Percentiles rank a stretch among this genome's conserved stretches.
These are phyloP conservation scores for Ctenosaura bakeri DNA, from an alignment of 2,797 vertebrate species.

Conservation along the genomic window DNA sequence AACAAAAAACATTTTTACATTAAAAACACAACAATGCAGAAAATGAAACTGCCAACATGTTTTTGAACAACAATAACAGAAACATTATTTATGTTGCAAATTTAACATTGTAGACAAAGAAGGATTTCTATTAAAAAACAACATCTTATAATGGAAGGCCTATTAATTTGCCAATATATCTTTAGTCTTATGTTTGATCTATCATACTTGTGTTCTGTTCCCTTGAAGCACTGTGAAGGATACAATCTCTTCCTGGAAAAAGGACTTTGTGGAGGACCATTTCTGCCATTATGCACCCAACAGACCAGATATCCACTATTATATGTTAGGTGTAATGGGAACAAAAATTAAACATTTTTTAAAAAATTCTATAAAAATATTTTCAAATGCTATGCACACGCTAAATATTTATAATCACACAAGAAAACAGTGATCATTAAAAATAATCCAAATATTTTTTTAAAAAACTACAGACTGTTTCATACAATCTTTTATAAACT, in stretches of 20 bases:
- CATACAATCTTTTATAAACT: background rate
- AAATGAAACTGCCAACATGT: conserved; percentile 71
- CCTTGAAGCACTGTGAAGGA: conserved; percentile 77
- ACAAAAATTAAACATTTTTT: conserved; percentile 77
- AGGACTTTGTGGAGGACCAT: conserved; percentile 88
- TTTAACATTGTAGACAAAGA: conserved; percentile 2
- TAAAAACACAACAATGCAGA: conserved; percentile 74
- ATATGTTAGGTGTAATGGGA: conserved; percentile 77
- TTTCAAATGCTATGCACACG: conserved; percentile 40
- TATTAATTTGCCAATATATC: background rate
- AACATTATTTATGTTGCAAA: conserved; percentile 29
- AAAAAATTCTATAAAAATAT: conserved; percentile 39
- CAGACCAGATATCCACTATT: conserved; percentile 89
- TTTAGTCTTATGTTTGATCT: background rate
- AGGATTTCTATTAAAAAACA: conserved; percentile 28
- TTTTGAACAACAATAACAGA: conserved; percentile 63
- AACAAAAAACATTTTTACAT: conserved; percentile 66
- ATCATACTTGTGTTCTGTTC: conserved; percentile 22
- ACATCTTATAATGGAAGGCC: background rate
- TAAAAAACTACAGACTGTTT: background rate
- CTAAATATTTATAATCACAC: conserved; percentile 41
- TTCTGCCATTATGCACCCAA: conserved; percentile 88
- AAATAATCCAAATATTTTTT: background rate
- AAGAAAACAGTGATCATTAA: conserved; percentile 25
- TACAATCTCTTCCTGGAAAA: conserved; percentile 88